These are phyloP conservation scores for Agrochola macilenta DNA, from an alignment of 2,888 invertebrate species.

Conservation along the genomic window DNA sequence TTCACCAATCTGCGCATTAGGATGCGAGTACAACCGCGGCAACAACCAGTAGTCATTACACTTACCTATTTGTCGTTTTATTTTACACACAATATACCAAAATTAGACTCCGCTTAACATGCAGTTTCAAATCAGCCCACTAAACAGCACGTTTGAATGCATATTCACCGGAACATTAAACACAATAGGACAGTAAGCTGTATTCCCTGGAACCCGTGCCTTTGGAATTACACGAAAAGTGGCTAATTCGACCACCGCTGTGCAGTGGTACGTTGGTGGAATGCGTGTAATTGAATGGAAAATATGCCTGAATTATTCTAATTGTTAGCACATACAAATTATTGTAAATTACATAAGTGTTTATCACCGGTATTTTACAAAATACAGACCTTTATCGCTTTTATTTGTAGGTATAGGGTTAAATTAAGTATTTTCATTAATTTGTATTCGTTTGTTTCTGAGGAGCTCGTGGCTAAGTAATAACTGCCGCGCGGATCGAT, in stretches of 20 bases:
- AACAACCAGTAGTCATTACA: not conserved
- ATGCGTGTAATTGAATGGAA: slow-evolving; percentile 69
- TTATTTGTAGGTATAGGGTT: not conserved
- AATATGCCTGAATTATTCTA: slow-evolving; percentile 62
- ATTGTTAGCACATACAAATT: not conserved
- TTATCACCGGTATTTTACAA: not conserved
- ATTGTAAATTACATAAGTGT: not conserved
- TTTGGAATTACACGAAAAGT: slow-evolving; percentile 74
- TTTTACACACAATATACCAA: not conserved
- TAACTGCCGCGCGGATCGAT: no score
- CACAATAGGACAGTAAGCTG: slow-evolving; percentile 25
- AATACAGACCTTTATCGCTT: not conserved
- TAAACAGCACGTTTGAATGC: slow-evolving; percentile 32
- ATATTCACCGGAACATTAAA: slow-evolving; percentile 47
- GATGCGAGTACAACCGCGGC: not conserved
- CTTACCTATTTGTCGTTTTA: not conserved
- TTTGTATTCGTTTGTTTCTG: no score
- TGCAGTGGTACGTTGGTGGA: slow-evolving; percentile 63
- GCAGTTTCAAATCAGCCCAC: slow-evolving; percentile 16
- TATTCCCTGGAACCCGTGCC: slow-evolving; percentile 39
- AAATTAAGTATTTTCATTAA: not conserved
- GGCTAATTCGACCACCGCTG: slow-evolving; percentile 69
- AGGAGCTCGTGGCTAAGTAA: no score
- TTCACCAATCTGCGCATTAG: no score
- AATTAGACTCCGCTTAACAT: slow-evolving; percentile 37